Evolutionary conservation across 1,140 invertebrate genomes (phyloP), one percentile per base, ranked within the genome.

Genomic region (Anoplolepis gracilipes): DNA sequence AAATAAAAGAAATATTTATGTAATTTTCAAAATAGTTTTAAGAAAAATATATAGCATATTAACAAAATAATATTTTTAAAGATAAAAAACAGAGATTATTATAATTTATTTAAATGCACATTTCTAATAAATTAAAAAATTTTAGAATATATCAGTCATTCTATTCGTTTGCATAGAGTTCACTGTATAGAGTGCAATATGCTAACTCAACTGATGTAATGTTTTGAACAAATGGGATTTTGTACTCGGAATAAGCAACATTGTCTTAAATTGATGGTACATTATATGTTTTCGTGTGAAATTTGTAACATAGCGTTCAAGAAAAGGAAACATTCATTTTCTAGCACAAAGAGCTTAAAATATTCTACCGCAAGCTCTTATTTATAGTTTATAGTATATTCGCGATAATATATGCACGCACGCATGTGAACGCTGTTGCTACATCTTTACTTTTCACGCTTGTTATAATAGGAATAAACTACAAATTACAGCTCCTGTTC

Each of bases 301-400:
- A 86, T 90, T 88, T 78, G 59, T 64, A 82, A 76, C 77, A 84
- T 8, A 62, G 8, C 8, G 28, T 81, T 87, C 70, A 61, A 42
- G n/a, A 16, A 64, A 86, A 82, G 81, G 70, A 87, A 91, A 88
- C 85, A 62, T 78, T 73, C 82, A 89, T 87, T 90, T 90, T 72
- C 88, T 64, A 57, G 78, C 46, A 39, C 76, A 84, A 86, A 87
- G 72, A 69, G 49, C 28, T 39, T 42, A 39, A 84, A 77, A 84
- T 82, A 82, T 81, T 59, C 67, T 25, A 59, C 53, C 19, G 36
- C 67, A 30, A 46, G 10, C 11, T 70, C 33, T 82, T 82, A 19
- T 82, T 72, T 61, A 82, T 59, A 69, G 76, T 79, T 67, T 67
- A 69, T 79, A n/a, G n/a, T n/a, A 57, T 82, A 72, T 72, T 82